These are phyloP conservation scores for Aphelenchoides besseyi DNA, from an alignment of 1,140 invertebrate species.

Conservation along the genomic window DNA sequence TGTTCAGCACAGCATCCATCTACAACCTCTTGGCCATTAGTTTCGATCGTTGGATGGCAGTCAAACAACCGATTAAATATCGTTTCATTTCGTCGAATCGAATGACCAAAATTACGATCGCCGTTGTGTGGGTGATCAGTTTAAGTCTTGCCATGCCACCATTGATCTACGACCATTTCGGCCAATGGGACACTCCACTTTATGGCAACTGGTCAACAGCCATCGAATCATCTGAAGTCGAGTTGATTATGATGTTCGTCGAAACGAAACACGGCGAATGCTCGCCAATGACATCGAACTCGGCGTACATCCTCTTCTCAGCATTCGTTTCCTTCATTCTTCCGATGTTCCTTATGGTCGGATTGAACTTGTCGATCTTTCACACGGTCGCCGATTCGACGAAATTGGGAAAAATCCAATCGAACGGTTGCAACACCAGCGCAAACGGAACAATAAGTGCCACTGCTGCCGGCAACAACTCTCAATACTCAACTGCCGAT, in stretches of 20 bases:
- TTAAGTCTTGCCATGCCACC: conserved; percentile 43
- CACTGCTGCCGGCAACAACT: conserved; percentile 4
- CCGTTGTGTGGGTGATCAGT: conserved; percentile 56
- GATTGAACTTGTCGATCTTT: conserved; percentile 56
- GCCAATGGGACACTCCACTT: conserved; percentile 22
- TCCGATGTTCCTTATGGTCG: conserved; percentile 51
- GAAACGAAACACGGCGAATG: conserved; percentile 29
- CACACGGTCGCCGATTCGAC: conserved; percentile 49
- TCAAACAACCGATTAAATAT: conserved; percentile 64
- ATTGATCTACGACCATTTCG: conserved; percentile 49
- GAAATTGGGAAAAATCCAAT: conserved; percentile 14
- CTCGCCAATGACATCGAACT: conserved; percentile 48
- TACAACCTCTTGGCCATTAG: conserved; percentile 65
- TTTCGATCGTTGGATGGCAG: conserved; percentile 65
- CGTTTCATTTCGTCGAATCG: conserved; percentile 56
- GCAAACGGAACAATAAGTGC: neutral
- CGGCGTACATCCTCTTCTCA: conserved; percentile 59
- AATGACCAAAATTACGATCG: conserved; percentile 55
- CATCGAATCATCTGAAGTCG: too few species aligned
- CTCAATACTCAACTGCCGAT: conserved; percentile 3
- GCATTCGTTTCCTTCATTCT: conserved; percentile 57
- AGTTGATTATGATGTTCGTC: neutral
- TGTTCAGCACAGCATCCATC: conserved; percentile 65
- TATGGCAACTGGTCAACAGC: conserved; percentile 2
- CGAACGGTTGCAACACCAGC: neutral